These are phyloP conservation scores for Schizopygopsis malacanthus DNA, from an alignment of 2,797 vertebrate genomes.

Conservation along the genomic window DNA sequence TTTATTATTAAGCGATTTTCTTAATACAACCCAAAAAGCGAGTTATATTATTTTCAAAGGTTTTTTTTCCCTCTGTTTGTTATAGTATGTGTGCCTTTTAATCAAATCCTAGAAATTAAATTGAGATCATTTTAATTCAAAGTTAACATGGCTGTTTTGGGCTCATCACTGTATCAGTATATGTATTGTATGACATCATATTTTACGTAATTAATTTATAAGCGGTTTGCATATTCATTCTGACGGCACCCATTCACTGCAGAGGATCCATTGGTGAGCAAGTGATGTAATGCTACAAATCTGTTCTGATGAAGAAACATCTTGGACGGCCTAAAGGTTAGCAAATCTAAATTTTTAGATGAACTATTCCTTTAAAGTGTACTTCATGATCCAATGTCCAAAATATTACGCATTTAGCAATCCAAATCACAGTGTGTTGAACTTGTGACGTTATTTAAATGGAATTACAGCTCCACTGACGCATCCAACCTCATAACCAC, in stretches of 20 bases:
- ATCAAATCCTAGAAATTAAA: no score
- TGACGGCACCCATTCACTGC: neutral
- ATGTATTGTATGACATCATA: neutral
- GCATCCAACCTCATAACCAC: conserved; percentile 58
- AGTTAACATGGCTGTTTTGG: neutral
- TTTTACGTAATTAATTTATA: neutral
- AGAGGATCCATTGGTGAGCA: neutral
- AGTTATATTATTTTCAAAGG: neutral
- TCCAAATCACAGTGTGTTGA: conserved; percentile 2
- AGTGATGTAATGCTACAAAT: neutral
- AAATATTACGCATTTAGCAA: conserved; percentile 22
- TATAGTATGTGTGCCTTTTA: neutral
- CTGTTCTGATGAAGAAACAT: neutral
- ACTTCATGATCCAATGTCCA: neutral
- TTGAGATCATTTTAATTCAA: no score
- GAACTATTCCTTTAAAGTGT: neutral
- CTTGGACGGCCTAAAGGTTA: neutral
- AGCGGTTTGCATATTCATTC: neutral
- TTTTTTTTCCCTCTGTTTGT: neutral
- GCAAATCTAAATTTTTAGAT: neutral
- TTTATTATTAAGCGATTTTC: no score
- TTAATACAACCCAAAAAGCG: no score
- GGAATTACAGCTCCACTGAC: conserved; percentile 1
- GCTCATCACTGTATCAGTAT: neutral
- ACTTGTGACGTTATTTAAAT: neutral